Percentiles rank a stretch among this genome's conserved stretches.
Evolutionary conservation across 2,888 invertebrate species (phyloP).

Genomic region (Apotomis turbidana): DNA sequence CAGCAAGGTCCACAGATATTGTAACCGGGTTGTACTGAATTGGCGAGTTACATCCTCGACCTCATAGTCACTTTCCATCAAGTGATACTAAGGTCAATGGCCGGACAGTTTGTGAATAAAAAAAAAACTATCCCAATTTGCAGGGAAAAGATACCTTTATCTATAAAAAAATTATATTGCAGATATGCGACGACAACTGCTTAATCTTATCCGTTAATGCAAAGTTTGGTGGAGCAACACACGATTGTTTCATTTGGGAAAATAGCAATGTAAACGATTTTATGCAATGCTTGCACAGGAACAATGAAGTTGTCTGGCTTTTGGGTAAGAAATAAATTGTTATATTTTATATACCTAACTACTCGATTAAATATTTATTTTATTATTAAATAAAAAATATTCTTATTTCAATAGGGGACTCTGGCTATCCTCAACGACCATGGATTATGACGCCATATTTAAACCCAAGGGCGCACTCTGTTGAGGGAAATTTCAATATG

Average conservation of each 20-base stretch:
- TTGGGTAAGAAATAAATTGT: background rate
- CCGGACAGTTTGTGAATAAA: no score
- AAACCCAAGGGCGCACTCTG: conserved; percentile 5
- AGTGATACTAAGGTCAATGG: no score
- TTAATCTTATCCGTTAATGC: conserved; percentile 1
- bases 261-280: background rate
- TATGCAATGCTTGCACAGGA: conserved; percentile 6
- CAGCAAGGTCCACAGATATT: no score
- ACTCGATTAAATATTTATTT: no score
- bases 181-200: background rate
- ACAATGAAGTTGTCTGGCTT: conserved; percentile 2
- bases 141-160: background rate
- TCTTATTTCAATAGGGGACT: no score
- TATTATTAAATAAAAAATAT: no score
- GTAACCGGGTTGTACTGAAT: no score
- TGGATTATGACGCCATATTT: conserved; percentile 17
- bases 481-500: background rate
- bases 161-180: background rate
- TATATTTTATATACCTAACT: no score
- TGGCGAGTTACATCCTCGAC: no score
- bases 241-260: conserved; percentile 2
- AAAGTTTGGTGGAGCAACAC: conserved; percentile 6
- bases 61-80: no score
- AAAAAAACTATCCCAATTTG: background rate
- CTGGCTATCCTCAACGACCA: conserved; percentile 2